Evolutionary conservation across 2,888 invertebrate species (phyloP), one percentile per base, ranked within the genome.

Genomic region (Amphipyra berbera): DNA sequence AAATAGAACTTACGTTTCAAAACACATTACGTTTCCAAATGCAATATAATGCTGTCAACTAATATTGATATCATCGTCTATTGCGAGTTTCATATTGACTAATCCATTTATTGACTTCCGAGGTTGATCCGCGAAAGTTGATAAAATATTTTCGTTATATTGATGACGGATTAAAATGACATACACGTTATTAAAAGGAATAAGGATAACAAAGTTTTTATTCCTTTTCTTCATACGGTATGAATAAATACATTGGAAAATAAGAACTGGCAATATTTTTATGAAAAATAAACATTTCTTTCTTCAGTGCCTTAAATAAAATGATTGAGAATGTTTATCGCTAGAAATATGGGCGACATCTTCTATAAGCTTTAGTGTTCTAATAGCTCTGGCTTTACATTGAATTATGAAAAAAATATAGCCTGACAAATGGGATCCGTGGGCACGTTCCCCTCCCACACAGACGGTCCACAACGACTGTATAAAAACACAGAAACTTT

Each of bases 1-100:
- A 33, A 61, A 58, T 50, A 48, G 57, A 65, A 62, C 57, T 56
- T 55, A 65, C 61, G 30, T 46, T 49, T 9, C 41, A 46, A 30
- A 38, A 37, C n/a, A 58, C 48, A 48, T 57, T 13, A 9, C 13
- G 13, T 54, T 64, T 41, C 10, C n/a, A 15, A 30, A 53, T 1
- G 27, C 10, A 47, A 21, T 21, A 21, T 21, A 21, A 21, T 3
- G 15, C 7, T 61, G n/a, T 38, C 33, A 6, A 15, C 35, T 47
- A 13, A 27, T 57, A 53, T 42, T 52, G 14, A 27, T 57, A 53
- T 49, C 13, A 14, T 10, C 0, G 6, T 49, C 9, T 42, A 15
- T 33, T 46, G 0, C 47, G 8, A 62, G n/a, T 6, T 42, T 50
- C 15, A 30, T 37, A 14, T 27, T 33, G 0, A 15, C 7, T 35